These are phyloP conservation scores for Paracanthobrama guichenoti DNA, from an alignment of 2,113 vertebrate species.

Conservation along the genomic window DNA sequence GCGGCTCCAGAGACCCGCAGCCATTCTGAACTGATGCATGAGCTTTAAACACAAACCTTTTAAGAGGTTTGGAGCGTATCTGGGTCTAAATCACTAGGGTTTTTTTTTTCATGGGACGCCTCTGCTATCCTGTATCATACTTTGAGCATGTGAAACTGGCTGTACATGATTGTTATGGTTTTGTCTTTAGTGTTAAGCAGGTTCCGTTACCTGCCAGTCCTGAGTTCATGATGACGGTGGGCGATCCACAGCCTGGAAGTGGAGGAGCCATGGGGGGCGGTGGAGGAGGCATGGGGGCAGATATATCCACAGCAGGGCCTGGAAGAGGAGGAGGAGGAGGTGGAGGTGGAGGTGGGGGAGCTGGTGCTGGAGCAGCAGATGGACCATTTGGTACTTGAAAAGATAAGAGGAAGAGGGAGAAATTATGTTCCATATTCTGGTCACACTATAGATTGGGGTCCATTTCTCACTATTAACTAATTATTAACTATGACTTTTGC, in stretches of 20 bases:
- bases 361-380: conserved; percentile 62
- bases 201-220: conserved; percentile 86
- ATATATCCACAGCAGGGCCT: conserved; percentile 68
- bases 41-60: background rate
- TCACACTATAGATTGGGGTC: background rate
- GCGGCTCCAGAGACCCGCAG: background rate
- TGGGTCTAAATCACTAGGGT: background rate
- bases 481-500: too few species aligned
- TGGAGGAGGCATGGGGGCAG: conserved; percentile 71
- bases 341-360: conserved; percentile 71
- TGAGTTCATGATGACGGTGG: conserved; percentile 90
- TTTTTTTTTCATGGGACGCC: background rate
- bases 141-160: background rate
- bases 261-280: conserved; percentile 81
- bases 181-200: background rate
- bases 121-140: background rate
- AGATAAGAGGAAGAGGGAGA: background rate
- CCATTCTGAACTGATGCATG: background rate
- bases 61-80: background rate
- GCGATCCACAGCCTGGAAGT: conserved; percentile 83
- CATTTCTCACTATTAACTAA: too few species aligned
- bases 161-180: background rate
- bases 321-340: conserved; percentile 73
- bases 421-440: background rate
- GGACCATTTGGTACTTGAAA: conserved; percentile 83